Conservation (phyloP, 2,797 vertebrate genomes). For the Hephaestus fuliginosus region DNA sequence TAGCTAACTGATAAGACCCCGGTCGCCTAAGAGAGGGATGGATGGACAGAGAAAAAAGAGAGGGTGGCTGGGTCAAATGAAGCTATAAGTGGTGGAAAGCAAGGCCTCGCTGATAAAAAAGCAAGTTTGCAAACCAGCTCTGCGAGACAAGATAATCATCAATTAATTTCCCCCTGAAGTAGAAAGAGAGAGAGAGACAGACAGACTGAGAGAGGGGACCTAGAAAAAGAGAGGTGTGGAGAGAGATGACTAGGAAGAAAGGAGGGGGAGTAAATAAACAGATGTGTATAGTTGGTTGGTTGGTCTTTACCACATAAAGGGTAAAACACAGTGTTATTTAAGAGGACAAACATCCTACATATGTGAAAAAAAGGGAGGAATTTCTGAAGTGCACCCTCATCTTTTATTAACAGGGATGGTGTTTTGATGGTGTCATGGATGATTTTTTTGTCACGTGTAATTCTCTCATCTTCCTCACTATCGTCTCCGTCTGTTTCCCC, state of each 20-base stretch:
- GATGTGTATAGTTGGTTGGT: conserved; percentile 19
- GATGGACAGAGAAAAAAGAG: conserved; percentile 3
- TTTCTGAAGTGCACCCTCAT: conserved; percentile 15
- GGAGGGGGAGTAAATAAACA: conserved; percentile 18
- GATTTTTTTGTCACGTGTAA: conserved; percentile 25
- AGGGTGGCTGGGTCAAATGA: conserved; percentile 50
- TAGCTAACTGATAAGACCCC: conserved; percentile 56
- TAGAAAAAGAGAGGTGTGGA: conserved; percentile 9
- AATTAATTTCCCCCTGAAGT: conserved; percentile 75
- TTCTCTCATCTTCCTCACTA: conserved; percentile 22
- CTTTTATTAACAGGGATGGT: conserved; percentile 25
- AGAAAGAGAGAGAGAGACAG: conserved; percentile 32
- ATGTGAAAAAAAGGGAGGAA: background rate
- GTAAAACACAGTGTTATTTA: background rate
- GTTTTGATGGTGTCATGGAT: conserved; percentile 18
- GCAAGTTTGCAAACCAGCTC: conserved; percentile 69
- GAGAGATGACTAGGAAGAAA: conserved; percentile 20
- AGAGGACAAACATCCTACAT: conserved; percentile 5
- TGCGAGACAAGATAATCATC: conserved; percentile 73
- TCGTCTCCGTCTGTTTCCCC: conserved; percentile 26
- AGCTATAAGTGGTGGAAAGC: conserved; percentile 65
- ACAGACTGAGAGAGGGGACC: background rate
- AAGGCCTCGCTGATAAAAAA: conserved; percentile 64
- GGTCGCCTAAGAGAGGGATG: conserved; percentile 23
- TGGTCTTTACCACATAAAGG: conserved; percentile 18